Conservation (phyloP, 2,888 invertebrate species). For the Stegana nigrithorax region DNA sequence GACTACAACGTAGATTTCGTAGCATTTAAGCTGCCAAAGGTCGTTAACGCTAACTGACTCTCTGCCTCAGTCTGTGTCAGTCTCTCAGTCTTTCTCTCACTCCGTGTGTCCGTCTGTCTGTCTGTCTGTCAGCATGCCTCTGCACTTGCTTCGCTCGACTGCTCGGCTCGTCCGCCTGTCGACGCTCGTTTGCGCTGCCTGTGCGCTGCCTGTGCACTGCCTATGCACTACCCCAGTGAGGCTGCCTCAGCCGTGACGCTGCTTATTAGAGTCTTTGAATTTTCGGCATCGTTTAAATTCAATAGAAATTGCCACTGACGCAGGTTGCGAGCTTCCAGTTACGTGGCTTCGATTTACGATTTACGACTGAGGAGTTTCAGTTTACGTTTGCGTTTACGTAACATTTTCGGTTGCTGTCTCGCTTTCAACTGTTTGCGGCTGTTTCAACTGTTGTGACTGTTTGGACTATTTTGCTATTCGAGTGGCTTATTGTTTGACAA, state of each 20-base stretch:
- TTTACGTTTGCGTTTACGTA: background rate
- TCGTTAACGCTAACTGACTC: conserved; percentile 12
- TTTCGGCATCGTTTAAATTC: conserved; percentile 8
- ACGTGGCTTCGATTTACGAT: background rate
- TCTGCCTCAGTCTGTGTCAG: too few relatives aligned
- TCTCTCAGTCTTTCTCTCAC: too few relatives aligned
- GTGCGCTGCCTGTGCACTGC: too few relatives aligned
- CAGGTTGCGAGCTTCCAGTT: background rate
- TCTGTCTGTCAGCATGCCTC: too few relatives aligned
- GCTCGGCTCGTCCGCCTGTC: too few relatives aligned
- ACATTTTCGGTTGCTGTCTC: background rate
- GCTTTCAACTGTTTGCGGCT: background rate
- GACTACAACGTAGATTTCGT: too few relatives aligned
- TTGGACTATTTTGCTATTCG: too few relatives aligned
- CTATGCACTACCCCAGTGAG: too few relatives aligned
- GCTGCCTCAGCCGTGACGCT: background rate
- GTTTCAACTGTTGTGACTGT: background rate
- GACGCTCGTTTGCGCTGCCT: background rate
- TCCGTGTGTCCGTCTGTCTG: too few relatives aligned
- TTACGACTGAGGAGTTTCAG: background rate
- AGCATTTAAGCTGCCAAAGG: conserved; percentile 6
- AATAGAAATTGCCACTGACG: conserved; percentile 2
- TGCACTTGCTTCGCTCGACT: too few relatives aligned
- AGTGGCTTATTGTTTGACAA: conserved; percentile 11
- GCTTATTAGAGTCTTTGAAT: conserved; percentile 4